Percentiles rank a stretch among this genome's conserved stretches.
These are phyloP conservation scores for Ondatra zibethicus DNA, from an alignment of 2,113 vertebrate species.

Conservation along the genomic window DNA sequence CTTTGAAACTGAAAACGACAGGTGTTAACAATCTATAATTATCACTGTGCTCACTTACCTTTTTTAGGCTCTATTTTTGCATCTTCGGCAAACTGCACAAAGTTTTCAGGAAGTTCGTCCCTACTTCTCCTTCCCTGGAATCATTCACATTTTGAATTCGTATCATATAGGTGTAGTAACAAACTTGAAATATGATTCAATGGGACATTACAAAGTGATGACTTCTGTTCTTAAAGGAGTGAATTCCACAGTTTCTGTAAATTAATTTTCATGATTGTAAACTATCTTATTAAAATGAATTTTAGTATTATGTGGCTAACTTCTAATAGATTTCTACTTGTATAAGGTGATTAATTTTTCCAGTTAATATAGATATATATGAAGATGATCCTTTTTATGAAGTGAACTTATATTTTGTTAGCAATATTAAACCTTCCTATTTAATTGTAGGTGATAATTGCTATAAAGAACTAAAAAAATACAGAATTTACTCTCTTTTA, in stretches of 20 bases:
- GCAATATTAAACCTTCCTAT: background rate
- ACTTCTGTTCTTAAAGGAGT: background rate
- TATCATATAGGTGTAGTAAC: background rate
- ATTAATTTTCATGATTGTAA: background rate
- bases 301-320: background rate
- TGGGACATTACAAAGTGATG: background rate
- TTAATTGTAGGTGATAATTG: background rate
- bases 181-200: background rate
- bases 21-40: slow-evolving; percentile 21
- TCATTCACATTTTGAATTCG: background rate
- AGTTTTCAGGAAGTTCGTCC: background rate
- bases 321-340: background rate
- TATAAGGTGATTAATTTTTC: background rate
- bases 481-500: background rate
- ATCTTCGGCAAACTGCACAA: background rate
- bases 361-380: background rate
- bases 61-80: background rate
- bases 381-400: background rate
- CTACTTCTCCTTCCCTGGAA: background rate
- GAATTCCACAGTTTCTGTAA: background rate
- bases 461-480: background rate
- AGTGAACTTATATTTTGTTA: background rate
- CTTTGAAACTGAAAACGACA: background rate
- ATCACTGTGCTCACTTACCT: background rate
- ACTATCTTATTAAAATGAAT: background rate